Percentiles rank a stretch among this genome's conserved stretches.
phyloP scores from a whole-genome alignment of 2,888 invertebrate genomes.

The Allacma fusca region DNA sequence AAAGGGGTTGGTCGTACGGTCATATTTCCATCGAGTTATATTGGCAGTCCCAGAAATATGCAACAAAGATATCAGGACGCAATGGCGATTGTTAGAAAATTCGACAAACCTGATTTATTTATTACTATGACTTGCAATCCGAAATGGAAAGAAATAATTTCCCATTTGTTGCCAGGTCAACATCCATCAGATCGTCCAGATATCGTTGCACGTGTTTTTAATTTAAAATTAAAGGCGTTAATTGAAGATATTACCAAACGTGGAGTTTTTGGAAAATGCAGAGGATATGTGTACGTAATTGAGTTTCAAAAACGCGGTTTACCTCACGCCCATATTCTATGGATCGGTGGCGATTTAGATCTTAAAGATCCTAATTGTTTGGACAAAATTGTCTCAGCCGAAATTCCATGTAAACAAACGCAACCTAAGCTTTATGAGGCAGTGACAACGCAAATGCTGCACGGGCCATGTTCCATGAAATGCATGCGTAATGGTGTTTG shows the following conservation, averaged over 20 bases:
- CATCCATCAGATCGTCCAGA: slow-evolving; percentile 63
- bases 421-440: slow-evolving; percentile 48
- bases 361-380: slow-evolving; percentile 33
- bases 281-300: slow-evolving; percentile 51
- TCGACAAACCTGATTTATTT: slow-evolving; percentile 41
- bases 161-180: slow-evolving; percentile 61
- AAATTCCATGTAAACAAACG: slow-evolving; percentile 55
- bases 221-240: slow-evolving; percentile 61
- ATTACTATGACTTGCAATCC: slow-evolving; percentile 45
- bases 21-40: slow-evolving; percentile 60
- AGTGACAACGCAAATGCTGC: slow-evolving; percentile 59
- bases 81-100: slow-evolving; percentile 34
- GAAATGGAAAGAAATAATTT: slow-evolving; percentile 45
- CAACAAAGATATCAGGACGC: slow-evolving; percentile 36
- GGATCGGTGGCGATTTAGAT: neutral
- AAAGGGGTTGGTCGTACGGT: slow-evolving; percentile 24
- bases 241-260: slow-evolving; percentile 17
- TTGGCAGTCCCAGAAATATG: slow-evolving; percentile 61
- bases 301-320: slow-evolving; percentile 61
- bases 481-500: slow-evolving; percentile 59
- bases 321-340: neutral
- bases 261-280: slow-evolving; percentile 5
- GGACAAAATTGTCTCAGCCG: slow-evolving; percentile 56
- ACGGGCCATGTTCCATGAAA: slow-evolving; percentile 53
- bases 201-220: slow-evolving; percentile 63